A percentile compares a stretch with the other conserved stretches of the same genome.
phyloP scores from a whole-genome alignment of 2,888 invertebrate species.

The Argynnis bischoffii region DNA sequence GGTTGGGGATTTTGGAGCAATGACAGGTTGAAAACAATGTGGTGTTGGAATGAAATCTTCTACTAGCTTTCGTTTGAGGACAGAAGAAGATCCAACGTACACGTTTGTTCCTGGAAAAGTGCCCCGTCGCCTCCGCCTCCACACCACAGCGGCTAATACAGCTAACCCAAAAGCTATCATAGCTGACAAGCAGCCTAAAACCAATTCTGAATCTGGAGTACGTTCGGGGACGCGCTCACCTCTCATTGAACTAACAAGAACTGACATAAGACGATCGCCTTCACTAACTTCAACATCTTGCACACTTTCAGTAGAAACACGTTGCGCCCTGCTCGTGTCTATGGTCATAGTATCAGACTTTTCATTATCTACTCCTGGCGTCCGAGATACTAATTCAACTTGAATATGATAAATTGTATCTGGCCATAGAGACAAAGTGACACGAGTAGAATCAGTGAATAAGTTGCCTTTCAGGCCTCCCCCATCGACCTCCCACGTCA shows the following conservation, averaged over 20 bases:
- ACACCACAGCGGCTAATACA: constrained; percentile 77
- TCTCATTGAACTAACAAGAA: constrained; percentile 84
- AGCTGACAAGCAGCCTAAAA: constrained; percentile 83
- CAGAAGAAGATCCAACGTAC: constrained; percentile 83
- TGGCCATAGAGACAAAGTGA: constrained; percentile 90
- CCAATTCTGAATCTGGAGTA: constrained; percentile 80
- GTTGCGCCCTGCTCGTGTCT: constrained; percentile 84
- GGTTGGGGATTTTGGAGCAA: constrained; percentile 76
- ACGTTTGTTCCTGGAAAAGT: constrained; percentile 83
- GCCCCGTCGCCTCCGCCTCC: constrained; percentile 81
- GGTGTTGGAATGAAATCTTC: constrained; percentile 80
- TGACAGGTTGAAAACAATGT: constrained; percentile 83
- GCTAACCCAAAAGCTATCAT: constrained; percentile 76
- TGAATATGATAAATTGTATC: constrained; percentile 91
- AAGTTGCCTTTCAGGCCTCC: constrained; percentile 91
- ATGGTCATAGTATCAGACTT: constrained; percentile 85
- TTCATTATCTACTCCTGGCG: constrained; percentile 83
- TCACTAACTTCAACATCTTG: constrained; percentile 83
- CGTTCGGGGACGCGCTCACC: constrained; percentile 81
- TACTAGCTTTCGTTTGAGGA: constrained; percentile 83
- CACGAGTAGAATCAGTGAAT: constrained; percentile 90
- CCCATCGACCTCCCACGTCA: constrained; percentile 92
- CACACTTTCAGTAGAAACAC: constrained; percentile 84
- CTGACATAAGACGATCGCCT: constrained; percentile 83
- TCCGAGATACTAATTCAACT: constrained; percentile 85